Evolutionary conservation across 2,113 vertebrate genomes (phyloP).

Genomic region (Syrmaticus mikado): DNA sequence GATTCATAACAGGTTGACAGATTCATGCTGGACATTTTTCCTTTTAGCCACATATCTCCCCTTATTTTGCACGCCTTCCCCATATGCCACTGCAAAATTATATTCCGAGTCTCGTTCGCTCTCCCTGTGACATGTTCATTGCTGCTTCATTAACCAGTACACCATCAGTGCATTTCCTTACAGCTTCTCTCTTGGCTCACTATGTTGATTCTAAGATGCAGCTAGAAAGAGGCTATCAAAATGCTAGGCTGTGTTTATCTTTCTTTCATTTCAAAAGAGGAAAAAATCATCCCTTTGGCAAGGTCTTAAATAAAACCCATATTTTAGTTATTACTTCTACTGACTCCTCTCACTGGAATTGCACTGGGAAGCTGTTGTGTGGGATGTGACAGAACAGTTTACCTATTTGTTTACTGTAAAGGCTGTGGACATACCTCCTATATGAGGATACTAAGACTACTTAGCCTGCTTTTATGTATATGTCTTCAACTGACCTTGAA

Average conservation of each 20-base stretch:
- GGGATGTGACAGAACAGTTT: constrained; percentile 18
- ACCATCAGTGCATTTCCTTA: constrained; percentile 63
- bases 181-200: constrained; percentile 32
- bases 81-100: constrained; percentile 29
- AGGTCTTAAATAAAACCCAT: neutral
- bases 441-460: constrained; percentile 1
- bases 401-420: constrained; percentile 24
- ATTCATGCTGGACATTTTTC: constrained; percentile 17
- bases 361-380: neutral
- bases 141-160: constrained; percentile 68
- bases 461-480: constrained; percentile 18
- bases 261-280: constrained; percentile 12
- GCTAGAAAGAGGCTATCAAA: constrained; percentile 42
- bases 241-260: constrained; percentile 22
- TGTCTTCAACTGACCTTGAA: constrained; percentile 46
- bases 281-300: neutral
- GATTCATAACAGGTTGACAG: neutral
- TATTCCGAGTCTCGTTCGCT: constrained; percentile 13
- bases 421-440: neutral
- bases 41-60: constrained; percentile 25
- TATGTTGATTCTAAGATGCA: constrained; percentile 40
- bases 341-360: neutral
- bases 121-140: constrained; percentile 61
- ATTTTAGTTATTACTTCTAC: constrained; percentile 10
- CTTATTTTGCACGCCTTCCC: constrained; percentile 28